A percentile compares a stretch with the other conserved stretches of the same genome.
Evolutionary conservation across 2,797 vertebrate species (phyloP).

Genomic region (Acanthornis magna): DNA sequence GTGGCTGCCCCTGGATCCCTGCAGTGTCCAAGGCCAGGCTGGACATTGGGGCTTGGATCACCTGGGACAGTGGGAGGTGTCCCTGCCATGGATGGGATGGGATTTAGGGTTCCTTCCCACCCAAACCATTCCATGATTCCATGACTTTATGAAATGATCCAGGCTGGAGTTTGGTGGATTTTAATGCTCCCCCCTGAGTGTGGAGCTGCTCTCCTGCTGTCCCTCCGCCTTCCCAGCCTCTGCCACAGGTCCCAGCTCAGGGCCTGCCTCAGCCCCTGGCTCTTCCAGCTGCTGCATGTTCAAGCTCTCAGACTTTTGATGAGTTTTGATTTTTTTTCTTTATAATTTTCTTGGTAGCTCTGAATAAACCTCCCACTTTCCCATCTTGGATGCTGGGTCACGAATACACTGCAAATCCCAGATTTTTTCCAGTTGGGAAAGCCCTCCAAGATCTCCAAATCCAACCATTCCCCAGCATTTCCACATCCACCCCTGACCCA

Average conservation of each 20-base stretch:
- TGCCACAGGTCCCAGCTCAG: rapidly evolving
- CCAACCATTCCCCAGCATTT: not conserved
- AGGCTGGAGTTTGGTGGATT: not conserved
- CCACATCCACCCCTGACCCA: not conserved
- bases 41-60: not conserved
- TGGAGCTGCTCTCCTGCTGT: not conserved
- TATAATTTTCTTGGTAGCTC: not conserved
- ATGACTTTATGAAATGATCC: no score
- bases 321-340: not conserved
- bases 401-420: rapidly evolving
- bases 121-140: not conserved
- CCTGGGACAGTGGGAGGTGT: rapidly evolving
- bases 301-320: not conserved
- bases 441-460: not conserved
- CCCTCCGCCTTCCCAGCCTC: not conserved
- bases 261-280: not conserved
- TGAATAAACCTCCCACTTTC: not conserved
- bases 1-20: not conserved
- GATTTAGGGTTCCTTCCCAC: not conserved
- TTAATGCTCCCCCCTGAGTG: not conserved
- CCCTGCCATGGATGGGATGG: rapidly evolving
- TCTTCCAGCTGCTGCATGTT: not conserved
- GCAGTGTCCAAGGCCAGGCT: not conserved
- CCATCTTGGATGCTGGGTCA: rapidly evolving
- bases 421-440: not conserved